Percentiles rank a stretch among this genome's conserved stretches.
These are phyloP conservation scores for Anastrepha ludens DNA, from an alignment of 1,140 invertebrate genomes.

Conservation along the genomic window DNA sequence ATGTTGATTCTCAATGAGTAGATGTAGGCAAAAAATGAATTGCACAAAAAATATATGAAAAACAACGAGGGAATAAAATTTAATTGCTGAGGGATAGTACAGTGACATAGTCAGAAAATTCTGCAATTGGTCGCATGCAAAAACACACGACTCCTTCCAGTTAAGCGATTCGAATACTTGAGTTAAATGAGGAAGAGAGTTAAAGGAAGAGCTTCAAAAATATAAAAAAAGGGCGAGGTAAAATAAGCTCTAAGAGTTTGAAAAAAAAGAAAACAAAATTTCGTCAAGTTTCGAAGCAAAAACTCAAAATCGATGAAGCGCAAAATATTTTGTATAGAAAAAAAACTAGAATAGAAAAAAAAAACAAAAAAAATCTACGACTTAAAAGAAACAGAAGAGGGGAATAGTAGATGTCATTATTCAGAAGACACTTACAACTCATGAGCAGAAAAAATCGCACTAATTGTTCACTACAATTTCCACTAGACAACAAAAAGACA, in stretches of 20 bases:
- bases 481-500: conserved; percentile 55
- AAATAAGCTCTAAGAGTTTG: too few species aligned
- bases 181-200: neutral
- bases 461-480: conserved; percentile 19
- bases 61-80: neutral
- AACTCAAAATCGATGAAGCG: too few species aligned
- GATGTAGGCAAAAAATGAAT: neutral
- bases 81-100: neutral
- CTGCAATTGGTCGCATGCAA: conserved; percentile 19
- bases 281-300: too few species aligned
- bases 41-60: neutral
- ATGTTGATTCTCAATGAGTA: neutral
- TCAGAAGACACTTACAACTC: conserved; percentile 13
- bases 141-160: neutral
- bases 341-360: neutral
- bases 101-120: neutral
- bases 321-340: too few species aligned
- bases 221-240: too few species aligned
- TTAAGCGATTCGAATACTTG: neutral
- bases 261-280: neutral
- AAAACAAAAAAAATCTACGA: conserved; percentile 10
- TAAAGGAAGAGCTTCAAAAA: too few species aligned
- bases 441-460: conserved; percentile 51
- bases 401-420: neutral
- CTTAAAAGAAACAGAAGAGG: neutral